Percentiles rank a stretch among this genome's conserved stretches.
Evolutionary conservation across 2,888 invertebrate genomes (phyloP).

Genomic region (Clepsis dumicolana): DNA sequence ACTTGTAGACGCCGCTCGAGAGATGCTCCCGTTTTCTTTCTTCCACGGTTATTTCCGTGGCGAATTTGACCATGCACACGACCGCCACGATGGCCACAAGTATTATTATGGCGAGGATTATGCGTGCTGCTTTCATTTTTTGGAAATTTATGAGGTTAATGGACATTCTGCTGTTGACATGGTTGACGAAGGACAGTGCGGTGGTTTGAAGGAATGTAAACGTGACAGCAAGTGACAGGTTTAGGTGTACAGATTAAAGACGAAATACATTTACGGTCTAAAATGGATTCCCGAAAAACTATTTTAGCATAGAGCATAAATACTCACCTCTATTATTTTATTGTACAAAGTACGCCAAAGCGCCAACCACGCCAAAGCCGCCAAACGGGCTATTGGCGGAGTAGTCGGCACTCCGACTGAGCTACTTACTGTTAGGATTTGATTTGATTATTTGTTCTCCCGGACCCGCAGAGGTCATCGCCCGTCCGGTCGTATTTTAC

Average conservation of each 20-base stretch:
- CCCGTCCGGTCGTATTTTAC: background rate
- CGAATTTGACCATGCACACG: conserved; percentile 79
- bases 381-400: too few relatives aligned
- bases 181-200: background rate
- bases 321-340: too few relatives aligned
- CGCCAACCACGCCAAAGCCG: too few relatives aligned
- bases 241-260: background rate
- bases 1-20: conserved; percentile 54
- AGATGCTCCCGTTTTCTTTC: conserved; percentile 59
- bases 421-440: too few relatives aligned
- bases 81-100: conserved; percentile 71
- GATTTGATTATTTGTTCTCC: background rate
- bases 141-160: background rate
- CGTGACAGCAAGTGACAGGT: background rate
- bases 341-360: too few relatives aligned
- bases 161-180: conserved; percentile 3
- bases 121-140: conserved; percentile 45
- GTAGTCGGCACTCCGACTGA: too few relatives aligned
- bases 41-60: conserved; percentile 71
- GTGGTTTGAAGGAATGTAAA: background rate
- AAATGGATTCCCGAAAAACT: background rate
- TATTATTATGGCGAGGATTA: conserved; percentile 66
- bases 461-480: background rate
- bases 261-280: background rate
- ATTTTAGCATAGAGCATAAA: background rate